phyloP scores from a whole-genome alignment of 2,888 invertebrate species.

The Litoditis marina region DNA sequence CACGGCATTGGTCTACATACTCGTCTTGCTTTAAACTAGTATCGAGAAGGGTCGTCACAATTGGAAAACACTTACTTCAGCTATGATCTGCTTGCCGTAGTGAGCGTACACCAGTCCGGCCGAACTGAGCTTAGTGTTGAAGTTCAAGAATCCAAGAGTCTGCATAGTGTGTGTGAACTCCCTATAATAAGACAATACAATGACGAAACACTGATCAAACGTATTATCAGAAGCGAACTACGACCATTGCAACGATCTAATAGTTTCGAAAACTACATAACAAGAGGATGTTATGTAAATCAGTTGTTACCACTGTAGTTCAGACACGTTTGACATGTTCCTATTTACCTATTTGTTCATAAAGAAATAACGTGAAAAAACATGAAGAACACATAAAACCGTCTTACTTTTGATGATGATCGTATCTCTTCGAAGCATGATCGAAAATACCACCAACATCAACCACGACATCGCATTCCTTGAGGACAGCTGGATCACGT shows the following conservation, averaged over 20 bases:
- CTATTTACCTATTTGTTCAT: not conserved
- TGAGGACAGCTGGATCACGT: constrained; percentile 69
- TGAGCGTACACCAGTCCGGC: constrained; percentile 84
- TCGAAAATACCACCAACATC: constrained; percentile 88
- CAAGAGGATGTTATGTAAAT: too few relatives aligned
- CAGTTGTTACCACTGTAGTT: too few relatives aligned
- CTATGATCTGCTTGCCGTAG: constrained; percentile 79
- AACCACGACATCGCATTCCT: constrained; percentile 85
- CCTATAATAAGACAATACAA: constrained; percentile 44
- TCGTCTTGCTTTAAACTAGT: too few relatives aligned
- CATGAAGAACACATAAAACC: not conserved
- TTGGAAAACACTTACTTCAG: constrained; percentile 28
- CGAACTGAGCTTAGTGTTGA: constrained; percentile 77
- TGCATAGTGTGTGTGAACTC: constrained; percentile 64
- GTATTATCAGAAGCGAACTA: not conserved
- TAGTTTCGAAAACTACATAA: too few relatives aligned
- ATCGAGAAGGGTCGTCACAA: too few relatives aligned
- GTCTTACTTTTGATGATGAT: constrained; percentile 82
- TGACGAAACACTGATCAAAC: not conserved
- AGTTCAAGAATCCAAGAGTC: constrained; percentile 44
- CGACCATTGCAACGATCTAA: not conserved
- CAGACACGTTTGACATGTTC: not conserved
- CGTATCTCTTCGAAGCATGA: constrained; percentile 75
- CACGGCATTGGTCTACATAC: too few relatives aligned
- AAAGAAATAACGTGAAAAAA: not conserved